Evolutionary conservation across 1,140 invertebrate genomes (phyloP).

Genomic region (Macrotrachela quadricornifera): DNA sequence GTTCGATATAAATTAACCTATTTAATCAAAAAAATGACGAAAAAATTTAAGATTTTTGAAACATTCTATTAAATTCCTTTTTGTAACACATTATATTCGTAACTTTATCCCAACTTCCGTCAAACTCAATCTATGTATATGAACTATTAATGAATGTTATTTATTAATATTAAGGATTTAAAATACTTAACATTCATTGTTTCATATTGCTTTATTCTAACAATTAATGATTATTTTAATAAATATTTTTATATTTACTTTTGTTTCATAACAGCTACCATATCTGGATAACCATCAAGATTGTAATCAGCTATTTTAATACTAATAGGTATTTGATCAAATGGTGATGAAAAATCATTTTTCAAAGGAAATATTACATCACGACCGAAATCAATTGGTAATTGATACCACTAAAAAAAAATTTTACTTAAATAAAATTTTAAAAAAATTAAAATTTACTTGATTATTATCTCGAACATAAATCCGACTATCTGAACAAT

Average conservation of each 20-base stretch:
- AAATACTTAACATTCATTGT: constrained; percentile 26
- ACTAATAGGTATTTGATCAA: constrained; percentile 35
- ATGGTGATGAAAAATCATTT: too few relatives aligned
- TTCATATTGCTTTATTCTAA: not conserved
- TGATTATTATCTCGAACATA: constrained; percentile 10
- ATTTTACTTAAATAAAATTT: too few relatives aligned
- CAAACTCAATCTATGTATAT: constrained; percentile 6
- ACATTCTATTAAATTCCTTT: not conserved
- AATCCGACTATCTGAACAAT: constrained; percentile 19
- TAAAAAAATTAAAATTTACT: too few relatives aligned
- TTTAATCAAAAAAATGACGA: too few relatives aligned
- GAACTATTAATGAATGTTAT: constrained; percentile 48
- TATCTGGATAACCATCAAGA: constrained; percentile 81
- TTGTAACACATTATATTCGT: not conserved
- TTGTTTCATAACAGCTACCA: constrained; percentile 46
- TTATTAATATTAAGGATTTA: constrained; percentile 46
- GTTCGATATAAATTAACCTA: not conserved
- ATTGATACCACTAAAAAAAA: too few relatives aligned
- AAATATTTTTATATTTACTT: constrained; percentile 6
- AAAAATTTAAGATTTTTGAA: too few relatives aligned
- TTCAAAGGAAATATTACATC: too few relatives aligned
- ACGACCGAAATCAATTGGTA: too few relatives aligned
- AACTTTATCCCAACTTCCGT: not conserved
- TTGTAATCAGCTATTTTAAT: constrained; percentile 72
- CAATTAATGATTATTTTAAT: not conserved